Percentiles rank a stretch among this genome's conserved stretches.
Conservation (phyloP, 1,140 invertebrate species). For the Polyergus mexicanus region DNA sequence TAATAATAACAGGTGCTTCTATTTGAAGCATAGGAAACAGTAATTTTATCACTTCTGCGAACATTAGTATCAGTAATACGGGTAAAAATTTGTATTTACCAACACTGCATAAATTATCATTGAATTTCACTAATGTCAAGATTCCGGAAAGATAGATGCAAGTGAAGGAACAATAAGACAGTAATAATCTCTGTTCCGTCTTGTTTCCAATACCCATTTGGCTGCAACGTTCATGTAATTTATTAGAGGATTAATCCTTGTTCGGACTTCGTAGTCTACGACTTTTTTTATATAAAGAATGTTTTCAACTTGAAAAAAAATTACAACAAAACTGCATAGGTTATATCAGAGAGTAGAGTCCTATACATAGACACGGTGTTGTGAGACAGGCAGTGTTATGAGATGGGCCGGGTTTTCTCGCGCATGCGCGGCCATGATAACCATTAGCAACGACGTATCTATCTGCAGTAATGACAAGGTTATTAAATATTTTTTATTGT, state of each 20-base stretch:
- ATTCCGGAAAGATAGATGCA: slow-evolving; percentile 84
- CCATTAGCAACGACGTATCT: no score
- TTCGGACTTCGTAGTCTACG: background rate
- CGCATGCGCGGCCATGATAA: no score
- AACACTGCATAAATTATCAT: slow-evolving; percentile 82
- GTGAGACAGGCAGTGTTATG: no score
- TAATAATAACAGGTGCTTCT: slow-evolving; percentile 70
- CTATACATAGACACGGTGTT: no score
- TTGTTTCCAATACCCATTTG: slow-evolving; percentile 75
- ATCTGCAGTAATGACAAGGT: no score
- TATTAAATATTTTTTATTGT: no score
- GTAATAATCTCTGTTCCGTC: slow-evolving; percentile 78
- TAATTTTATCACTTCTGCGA: slow-evolving; percentile 83
- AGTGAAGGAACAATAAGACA: slow-evolving; percentile 83
- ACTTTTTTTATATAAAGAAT: no score
- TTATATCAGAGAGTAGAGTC: no score
- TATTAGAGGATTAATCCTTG: background rate
- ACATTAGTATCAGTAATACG: slow-evolving; percentile 82
- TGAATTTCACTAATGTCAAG: slow-evolving; percentile 81
- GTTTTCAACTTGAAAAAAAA: no score
- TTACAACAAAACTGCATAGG: no score
- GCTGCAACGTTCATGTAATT: background rate
- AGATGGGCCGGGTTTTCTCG: no score
- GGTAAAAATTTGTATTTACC: slow-evolving; percentile 82
- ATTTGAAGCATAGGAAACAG: slow-evolving; percentile 79